Evolutionary conservation across 1,140 invertebrate species (phyloP).

Genomic region (Drosophila eugracilis): DNA sequence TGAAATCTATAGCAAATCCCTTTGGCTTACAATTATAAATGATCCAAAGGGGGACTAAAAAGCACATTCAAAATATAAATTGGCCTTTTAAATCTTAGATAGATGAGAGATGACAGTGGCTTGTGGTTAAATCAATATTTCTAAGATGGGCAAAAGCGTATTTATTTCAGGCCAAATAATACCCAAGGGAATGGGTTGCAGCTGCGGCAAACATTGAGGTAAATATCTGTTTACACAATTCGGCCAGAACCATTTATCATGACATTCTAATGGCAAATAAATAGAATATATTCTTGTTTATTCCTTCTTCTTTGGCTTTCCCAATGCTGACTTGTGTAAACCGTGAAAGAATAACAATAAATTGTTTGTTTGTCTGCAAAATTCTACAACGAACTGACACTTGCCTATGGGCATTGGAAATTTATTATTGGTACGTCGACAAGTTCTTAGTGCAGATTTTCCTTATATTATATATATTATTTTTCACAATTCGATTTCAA

Average conservation of each 20-base stretch:
- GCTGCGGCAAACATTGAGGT: conserved; percentile 36
- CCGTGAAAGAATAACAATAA: conserved; percentile 34
- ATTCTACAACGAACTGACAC: conserved; percentile 42
- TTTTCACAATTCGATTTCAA: conserved; percentile 47
- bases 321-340: conserved; percentile 36
- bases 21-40: conserved; percentile 20
- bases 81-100: conserved; percentile 22
- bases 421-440: conserved; percentile 20
- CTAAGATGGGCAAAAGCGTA: conserved; percentile 21
- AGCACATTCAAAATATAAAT: conserved; percentile 32
- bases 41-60: conserved; percentile 13
- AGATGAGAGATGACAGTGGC: conserved; percentile 25
- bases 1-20: background rate
- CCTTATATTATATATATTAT: conserved; percentile 32
- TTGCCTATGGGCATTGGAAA: conserved; percentile 9
- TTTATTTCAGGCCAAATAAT: conserved; percentile 15
- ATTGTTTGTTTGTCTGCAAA: conserved; percentile 29
- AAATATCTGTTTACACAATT: conserved; percentile 37
- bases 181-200: conserved; percentile 8
- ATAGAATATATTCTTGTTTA: conserved; percentile 28
- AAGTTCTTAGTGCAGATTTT: conserved; percentile 10
- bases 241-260: conserved; percentile 41
- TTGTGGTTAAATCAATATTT: conserved; percentile 18
- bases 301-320: background rate
- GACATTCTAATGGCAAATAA: conserved; percentile 40